phyloP scores from a whole-genome alignment of 2,113 vertebrate genomes.

The Suricata suricatta region DNA sequence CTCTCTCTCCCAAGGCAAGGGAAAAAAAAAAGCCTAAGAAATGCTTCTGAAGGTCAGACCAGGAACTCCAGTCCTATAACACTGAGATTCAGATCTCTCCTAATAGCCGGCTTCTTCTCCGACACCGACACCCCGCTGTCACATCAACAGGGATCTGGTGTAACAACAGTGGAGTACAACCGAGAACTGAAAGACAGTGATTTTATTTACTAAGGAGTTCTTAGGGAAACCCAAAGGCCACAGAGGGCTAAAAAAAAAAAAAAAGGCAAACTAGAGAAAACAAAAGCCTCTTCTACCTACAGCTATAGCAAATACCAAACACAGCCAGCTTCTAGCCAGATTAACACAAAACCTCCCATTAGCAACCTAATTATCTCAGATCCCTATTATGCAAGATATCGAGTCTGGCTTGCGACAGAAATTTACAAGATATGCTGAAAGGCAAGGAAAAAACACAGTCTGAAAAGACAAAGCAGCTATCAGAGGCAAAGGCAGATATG shows the following conservation, averaged over 20 bases:
- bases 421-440: neutral
- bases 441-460: neutral
- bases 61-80: neutral
- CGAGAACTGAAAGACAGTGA: neutral
- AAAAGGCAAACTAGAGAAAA: neutral
- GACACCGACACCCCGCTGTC: accelerated
- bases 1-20: neutral
- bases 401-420: neutral
- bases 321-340: neutral
- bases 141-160: neutral
- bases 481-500: neutral
- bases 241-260: neutral
- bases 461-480: neutral
- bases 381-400: neutral
- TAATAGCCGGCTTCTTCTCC: neutral
- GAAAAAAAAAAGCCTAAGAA: neutral
- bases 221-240: neutral
- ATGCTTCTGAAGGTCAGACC: neutral
- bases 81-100: neutral
- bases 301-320: neutral
- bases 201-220: neutral
- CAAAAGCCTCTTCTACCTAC: neutral
- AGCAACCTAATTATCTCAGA: neutral
- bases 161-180: neutral
- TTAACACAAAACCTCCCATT: neutral